These are phyloP conservation scores for Labia minor DNA, from an alignment of 2,888 invertebrate species.

Conservation along the genomic window DNA sequence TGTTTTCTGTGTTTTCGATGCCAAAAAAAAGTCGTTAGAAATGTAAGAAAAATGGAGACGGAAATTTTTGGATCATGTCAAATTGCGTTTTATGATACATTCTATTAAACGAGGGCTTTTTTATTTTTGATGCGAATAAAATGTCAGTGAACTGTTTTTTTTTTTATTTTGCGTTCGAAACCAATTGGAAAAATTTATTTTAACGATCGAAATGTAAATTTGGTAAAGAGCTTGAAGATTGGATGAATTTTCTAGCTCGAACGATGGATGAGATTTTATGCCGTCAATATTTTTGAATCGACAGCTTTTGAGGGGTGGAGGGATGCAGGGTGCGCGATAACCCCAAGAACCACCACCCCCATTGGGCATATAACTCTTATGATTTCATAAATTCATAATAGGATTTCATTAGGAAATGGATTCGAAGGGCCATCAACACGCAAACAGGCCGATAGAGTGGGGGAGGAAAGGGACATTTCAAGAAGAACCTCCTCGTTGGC, in stretches of 20 bases:
- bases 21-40: background rate
- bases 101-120: background rate
- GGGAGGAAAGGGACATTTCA: background rate
- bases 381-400: conserved; percentile 27
- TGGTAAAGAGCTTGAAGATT: conserved; percentile 8
- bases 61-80: background rate
- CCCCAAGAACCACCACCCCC: conserved; percentile 15
- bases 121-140: background rate
- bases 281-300: conserved; percentile 5
- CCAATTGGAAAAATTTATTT: background rate
- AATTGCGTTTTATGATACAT: background rate
- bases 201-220: conserved; percentile 13
- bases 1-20: background rate
- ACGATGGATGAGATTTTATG: conserved; percentile 8
- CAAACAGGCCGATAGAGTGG: background rate
- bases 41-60: too few relatives aligned
- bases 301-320: background rate
- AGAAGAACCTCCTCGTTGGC: background rate
- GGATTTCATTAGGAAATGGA: conserved; percentile 25
- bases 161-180: background rate
- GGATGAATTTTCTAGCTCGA: background rate
- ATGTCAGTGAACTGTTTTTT: background rate
- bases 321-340: background rate
- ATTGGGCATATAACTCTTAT: conserved; percentile 24
- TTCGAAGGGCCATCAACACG: background rate